A percentile compares a stretch with the other conserved stretches of the same genome.
Conservation (phyloP, 2,888 invertebrate genomes). For the Pteria penguin region DNA sequence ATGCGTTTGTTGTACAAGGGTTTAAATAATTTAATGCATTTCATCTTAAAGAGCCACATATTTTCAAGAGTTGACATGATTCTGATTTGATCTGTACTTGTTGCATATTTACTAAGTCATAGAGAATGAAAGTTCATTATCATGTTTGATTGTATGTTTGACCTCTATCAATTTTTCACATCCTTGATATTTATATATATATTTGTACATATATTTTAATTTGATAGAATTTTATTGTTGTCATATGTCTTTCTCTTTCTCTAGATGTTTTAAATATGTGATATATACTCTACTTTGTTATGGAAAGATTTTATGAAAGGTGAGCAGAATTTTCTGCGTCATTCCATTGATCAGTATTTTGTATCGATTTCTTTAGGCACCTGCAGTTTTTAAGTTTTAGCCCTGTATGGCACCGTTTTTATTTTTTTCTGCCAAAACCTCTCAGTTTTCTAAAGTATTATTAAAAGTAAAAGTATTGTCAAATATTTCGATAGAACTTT, state of each 20-base stretch:
- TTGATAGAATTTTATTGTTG: background rate
- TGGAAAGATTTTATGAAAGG: no score
- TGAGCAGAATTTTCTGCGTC: no score
- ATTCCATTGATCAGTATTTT: no score
- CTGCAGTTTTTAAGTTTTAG: background rate
- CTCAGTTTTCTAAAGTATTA: background rate
- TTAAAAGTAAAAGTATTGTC: background rate
- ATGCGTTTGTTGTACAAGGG: no score
- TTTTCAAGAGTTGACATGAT: no score
- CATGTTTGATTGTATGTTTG: background rate
- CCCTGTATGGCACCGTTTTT: background rate
- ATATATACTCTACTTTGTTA: no score
- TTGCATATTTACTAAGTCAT: background rate
- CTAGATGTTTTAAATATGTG: background rate
- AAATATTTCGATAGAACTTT: background rate
- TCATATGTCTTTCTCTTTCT: background rate
- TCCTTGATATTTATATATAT: background rate
- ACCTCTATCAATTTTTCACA: background rate
- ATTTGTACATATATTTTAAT: background rate
- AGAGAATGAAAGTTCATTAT: background rate
- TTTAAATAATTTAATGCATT: no score
- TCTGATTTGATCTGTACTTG: constrained; percentile 1
- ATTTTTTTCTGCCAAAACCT: background rate
- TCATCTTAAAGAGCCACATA: no score
- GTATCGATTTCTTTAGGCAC: no score